These are phyloP conservation scores for Tinea trinotella DNA, from an alignment of 2,888 invertebrate species.

Conservation along the genomic window DNA sequence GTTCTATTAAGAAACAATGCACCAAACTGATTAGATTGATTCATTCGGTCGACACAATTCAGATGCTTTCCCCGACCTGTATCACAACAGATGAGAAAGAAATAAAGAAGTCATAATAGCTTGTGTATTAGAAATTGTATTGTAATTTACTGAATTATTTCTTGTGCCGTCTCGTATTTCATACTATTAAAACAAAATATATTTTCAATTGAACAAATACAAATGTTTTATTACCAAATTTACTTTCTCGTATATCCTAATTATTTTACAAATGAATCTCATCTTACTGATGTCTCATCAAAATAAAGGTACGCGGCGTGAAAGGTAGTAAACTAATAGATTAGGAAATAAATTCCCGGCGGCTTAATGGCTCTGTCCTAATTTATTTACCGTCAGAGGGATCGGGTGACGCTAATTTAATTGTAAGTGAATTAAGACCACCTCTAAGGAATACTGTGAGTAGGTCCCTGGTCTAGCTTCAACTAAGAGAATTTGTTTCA, in stretches of 20 bases:
- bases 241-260: neutral
- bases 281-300: slow-evolving; percentile 10
- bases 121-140: no score
- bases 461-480: slow-evolving; percentile 26
- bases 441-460: slow-evolving; percentile 42
- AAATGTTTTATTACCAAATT: neutral
- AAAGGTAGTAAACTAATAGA: slow-evolving; percentile 37
- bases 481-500: neutral
- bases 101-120: no score
- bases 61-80: no score
- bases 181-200: neutral
- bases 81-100: no score
- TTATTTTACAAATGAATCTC: slow-evolving; percentile 10
- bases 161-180: no score
- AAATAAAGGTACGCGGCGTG: slow-evolving; percentile 25
- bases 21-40: no score
- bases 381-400: slow-evolving; percentile 53
- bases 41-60: no score
- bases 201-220: neutral
- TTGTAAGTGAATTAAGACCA: slow-evolving; percentile 53
- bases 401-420: slow-evolving; percentile 56
- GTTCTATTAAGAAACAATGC: no score
- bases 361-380: slow-evolving; percentile 48
- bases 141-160: no score
- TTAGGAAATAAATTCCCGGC: slow-evolving; percentile 44